phyloP scores from a whole-genome alignment of 1,140 invertebrate genomes.

The Lordiphosa collinella region DNA sequence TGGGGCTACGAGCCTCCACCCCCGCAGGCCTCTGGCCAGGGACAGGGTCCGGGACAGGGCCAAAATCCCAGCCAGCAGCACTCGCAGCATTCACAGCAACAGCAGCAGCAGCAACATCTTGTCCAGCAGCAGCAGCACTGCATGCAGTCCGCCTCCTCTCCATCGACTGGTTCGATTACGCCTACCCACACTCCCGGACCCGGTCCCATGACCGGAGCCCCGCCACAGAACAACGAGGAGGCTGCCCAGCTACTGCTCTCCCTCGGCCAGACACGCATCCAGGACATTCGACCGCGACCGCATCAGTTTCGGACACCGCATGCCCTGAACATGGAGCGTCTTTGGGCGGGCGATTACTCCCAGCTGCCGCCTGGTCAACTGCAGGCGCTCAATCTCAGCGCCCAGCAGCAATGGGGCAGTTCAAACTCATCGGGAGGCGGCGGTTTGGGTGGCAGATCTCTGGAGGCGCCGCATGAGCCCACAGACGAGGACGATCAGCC shows the following conservation, averaged over 20 bases:
- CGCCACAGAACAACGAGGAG: conserved; percentile 85
- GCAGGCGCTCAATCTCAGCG: conserved; percentile 89
- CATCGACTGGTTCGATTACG: conserved; percentile 67
- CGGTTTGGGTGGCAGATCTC: conserved; percentile 79
- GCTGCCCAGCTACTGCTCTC: conserved; percentile 91
- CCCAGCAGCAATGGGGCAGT: conserved; percentile 79
- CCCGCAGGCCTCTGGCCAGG: conserved; percentile 38
- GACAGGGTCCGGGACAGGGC: conserved; percentile 7
- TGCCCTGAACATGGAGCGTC: conserved; percentile 91
- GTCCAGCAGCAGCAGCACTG: conserved; percentile 61
- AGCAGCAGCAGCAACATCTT: conserved; percentile 76
- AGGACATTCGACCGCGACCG: conserved; percentile 76
- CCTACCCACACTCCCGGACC: conserved; percentile 78
- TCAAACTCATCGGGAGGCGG: conserved; percentile 71
- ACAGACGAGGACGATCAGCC: conserved; percentile 94
- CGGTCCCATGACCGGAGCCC: conserved; percentile 25
- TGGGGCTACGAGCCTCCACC: conserved; percentile 83
- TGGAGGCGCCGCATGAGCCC: conserved; percentile 83
- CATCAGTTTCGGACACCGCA: conserved; percentile 79
- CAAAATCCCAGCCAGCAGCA: conserved; percentile 38
- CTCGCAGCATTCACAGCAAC: conserved; percentile 33
- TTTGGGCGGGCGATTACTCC: conserved; percentile 92
- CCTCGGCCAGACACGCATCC: conserved; percentile 84
- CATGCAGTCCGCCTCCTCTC: conserved; percentile 68
- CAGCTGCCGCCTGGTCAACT: conserved; percentile 90